Conservation (phyloP, 2,888 invertebrate species). For the Rambutsinella grinnellia region DNA sequence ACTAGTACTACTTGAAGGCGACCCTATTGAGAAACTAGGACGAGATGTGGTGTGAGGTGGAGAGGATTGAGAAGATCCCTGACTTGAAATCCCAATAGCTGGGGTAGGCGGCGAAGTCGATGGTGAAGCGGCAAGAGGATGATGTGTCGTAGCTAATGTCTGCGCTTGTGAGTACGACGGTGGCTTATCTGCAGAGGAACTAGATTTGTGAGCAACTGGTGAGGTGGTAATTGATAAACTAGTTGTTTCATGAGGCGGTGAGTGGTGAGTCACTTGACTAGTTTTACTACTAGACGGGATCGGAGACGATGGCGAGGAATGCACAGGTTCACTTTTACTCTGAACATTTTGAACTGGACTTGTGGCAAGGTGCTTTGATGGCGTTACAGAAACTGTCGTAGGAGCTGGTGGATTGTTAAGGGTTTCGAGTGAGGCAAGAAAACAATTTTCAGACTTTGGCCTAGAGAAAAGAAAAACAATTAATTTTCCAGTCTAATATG, state of each 20-base stretch:
- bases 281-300: constrained; percentile 32
- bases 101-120: constrained; percentile 31
- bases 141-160: constrained; percentile 32
- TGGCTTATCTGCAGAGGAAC: constrained; percentile 33
- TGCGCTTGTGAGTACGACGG: constrained; percentile 46
- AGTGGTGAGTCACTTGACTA: constrained; percentile 27
- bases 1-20: constrained; percentile 49
- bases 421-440: constrained; percentile 73
- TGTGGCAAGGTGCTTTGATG: constrained; percentile 35
- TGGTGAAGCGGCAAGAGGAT: constrained; percentile 36
- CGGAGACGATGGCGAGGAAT: constrained; percentile 31
- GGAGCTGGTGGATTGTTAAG: constrained; percentile 55
- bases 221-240: constrained; percentile 30
- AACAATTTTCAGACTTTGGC: constrained; percentile 82
- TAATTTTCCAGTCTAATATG: background rate
- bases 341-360: constrained; percentile 42
- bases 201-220: constrained; percentile 22
- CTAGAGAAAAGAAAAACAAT: too few relatives aligned
- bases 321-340: constrained; percentile 41
- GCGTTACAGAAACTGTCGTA: constrained; percentile 37
- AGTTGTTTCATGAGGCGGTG: constrained; percentile 30
- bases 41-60: constrained; percentile 8
- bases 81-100: constrained; percentile 22
- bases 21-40: constrained; percentile 44
- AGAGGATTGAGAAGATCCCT: background rate